Evolutionary conservation across 2,113 vertebrate genomes (phyloP).

Genomic region (Sander vitreus): DNA sequence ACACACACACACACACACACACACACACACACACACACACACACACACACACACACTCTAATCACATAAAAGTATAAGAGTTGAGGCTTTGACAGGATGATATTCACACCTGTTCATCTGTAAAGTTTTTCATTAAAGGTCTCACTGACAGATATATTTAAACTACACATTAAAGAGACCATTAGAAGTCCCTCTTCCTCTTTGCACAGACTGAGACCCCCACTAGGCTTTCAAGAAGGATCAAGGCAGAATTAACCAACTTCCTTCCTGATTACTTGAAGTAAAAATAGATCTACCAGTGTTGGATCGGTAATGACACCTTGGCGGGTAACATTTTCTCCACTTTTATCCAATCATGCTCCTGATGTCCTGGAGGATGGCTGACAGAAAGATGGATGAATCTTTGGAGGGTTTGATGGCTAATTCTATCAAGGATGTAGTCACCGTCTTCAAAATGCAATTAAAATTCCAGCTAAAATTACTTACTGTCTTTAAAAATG

Average conservation of each 20-base stretch:
- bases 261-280: conserved; percentile 77
- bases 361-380: conserved; percentile 67
- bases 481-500: conserved; percentile 65
- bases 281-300: conserved; percentile 79
- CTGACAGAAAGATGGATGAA: conserved; percentile 82
- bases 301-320: conserved; percentile 77
- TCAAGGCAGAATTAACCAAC: conserved; percentile 78
- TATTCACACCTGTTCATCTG: conserved; percentile 46
- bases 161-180: conserved; percentile 72
- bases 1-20: too few relatives aligned
- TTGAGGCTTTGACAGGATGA: conserved; percentile 33
- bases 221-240: conserved; percentile 71
- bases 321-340: conserved; percentile 67
- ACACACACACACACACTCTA: conserved; percentile 6
- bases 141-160: conserved; percentile 67
- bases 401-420: conserved; percentile 76
- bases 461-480: conserved; percentile 74
- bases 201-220: conserved; percentile 59
- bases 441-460: conserved; percentile 74
- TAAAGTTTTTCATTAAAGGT: conserved; percentile 48
- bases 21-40: background rate
- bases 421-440: conserved; percentile 80
- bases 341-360: conserved; percentile 77
- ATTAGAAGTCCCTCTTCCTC: conserved; percentile 60
- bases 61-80: conserved; percentile 31